phyloP scores from a whole-genome alignment of 2,888 invertebrate species.

The Apamea epomidion region DNA sequence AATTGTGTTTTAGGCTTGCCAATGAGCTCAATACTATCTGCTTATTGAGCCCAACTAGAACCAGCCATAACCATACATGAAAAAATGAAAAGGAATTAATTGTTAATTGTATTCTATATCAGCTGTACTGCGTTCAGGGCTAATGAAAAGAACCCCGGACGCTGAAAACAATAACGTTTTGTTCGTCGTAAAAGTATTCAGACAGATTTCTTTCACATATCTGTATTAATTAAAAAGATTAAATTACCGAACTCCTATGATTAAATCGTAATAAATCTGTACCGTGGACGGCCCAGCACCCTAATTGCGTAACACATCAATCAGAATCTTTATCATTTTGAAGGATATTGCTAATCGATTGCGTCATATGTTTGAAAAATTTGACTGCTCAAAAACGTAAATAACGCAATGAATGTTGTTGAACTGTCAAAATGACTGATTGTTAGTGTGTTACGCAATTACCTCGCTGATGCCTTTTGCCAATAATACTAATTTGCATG shows the following conservation, averaged over 20 bases:
- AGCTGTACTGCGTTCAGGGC: neutral
- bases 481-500: neutral
- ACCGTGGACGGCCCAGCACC: too few relatives aligned
- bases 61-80: neutral
- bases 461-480: neutral
- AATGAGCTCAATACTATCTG: conserved; percentile 10
- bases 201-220: neutral
- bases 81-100: neutral
- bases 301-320: neutral
- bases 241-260: neutral
- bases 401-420: neutral
- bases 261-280: neutral
- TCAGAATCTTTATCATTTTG: neutral
- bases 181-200: neutral
- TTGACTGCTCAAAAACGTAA: neutral
- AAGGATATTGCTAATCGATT: neutral
- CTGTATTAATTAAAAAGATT: neutral
- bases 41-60: conserved; percentile 9
- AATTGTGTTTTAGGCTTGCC: neutral
- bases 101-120: neutral
- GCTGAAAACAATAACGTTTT: neutral
- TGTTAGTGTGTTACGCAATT: neutral
- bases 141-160: neutral
- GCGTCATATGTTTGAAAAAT: neutral
- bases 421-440: neutral